Base-by-base conservation (phyloP, 2,888 invertebrate genomes). In the Heliconius ismenius region DNA sequence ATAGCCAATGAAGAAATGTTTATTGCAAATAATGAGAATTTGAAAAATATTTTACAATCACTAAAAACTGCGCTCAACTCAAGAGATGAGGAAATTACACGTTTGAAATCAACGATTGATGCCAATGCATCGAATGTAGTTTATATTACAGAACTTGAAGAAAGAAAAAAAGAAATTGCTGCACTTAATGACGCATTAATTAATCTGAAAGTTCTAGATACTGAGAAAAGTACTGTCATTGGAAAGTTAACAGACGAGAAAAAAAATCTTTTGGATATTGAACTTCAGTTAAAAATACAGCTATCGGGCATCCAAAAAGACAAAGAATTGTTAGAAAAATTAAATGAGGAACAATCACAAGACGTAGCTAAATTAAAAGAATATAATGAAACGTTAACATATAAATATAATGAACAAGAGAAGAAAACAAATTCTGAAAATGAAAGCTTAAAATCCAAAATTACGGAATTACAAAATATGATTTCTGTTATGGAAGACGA, bases 11-110 rank as follows among this genome's bases (percentile, higher is more conserved):
- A 93, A 87, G 88, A 92, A 74, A 87, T 87, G 75, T 84, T 90
- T 77, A 86, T 91, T 72, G 87, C 90, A 21, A 93, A 90, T 80
- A 92, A 92, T 81, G 93, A 93, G 81, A 92, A 92, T 79, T 87
- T 94, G 74, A 88, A 83, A 82, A 91, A 91, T 78, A 87, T 93
- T 39, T 88, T 92, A 76, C 82, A 87, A n/a, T 88, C 87, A 6
- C 86, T 93, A 60, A 90, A 89, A 86, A 82, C 82, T 3, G 83
- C 85, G 18, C 80, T 94, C 54, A 84, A 88, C 62, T 82, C 78
- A 6, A 87, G 89, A 73, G 89, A 86, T 74, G 86, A 88, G 74
- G 90, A 93, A 85, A 88, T 91, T 69, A 82, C 84, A 49, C 79
- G 82, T 58, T 83, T 92, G 54, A 90, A 88, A 84, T 81, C 81